phyloP scores from a whole-genome alignment of 1,140 invertebrate genomes.

The Bombus pascuorum region DNA sequence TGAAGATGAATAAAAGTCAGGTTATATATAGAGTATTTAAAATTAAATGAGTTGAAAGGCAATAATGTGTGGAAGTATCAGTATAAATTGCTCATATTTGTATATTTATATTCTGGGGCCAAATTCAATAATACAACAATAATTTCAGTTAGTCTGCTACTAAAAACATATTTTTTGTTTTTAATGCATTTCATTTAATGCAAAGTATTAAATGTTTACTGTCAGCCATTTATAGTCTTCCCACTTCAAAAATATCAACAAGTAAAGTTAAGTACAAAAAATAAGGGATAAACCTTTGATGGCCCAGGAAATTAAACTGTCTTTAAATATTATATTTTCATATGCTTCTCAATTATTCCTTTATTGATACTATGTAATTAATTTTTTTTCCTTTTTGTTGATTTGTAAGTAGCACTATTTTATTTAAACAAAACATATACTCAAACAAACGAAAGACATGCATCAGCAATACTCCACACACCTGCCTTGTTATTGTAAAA shows the following conservation, averaged over 20 bases:
- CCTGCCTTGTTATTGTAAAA: constrained; percentile 61
- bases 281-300: constrained; percentile 27
- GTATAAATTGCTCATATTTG: constrained; percentile 62
- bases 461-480: constrained; percentile 58
- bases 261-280: constrained; percentile 46
- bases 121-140: constrained; percentile 48
- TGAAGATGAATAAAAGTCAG: constrained; percentile 44
- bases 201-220: constrained; percentile 56
- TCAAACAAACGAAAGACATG: constrained; percentile 37
- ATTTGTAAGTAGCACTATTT: constrained; percentile 37
- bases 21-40: constrained; percentile 51
- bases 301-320: constrained; percentile 53
- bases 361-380: constrained; percentile 40
- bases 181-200: constrained; percentile 29
- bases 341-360: constrained; percentile 49
- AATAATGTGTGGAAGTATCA: constrained; percentile 67
- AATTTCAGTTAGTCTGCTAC: constrained; percentile 51
- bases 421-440: constrained; percentile 46
- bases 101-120: constrained; percentile 59
- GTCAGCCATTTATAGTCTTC: constrained; percentile 72
- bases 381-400: not conserved
- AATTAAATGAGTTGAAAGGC: constrained; percentile 48
- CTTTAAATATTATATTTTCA: constrained; percentile 39
- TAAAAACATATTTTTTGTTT: constrained; percentile 57
- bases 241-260: constrained; percentile 53